Conservation (phyloP, 2,113 vertebrate species). For the Hepsetus odoe region DNA sequence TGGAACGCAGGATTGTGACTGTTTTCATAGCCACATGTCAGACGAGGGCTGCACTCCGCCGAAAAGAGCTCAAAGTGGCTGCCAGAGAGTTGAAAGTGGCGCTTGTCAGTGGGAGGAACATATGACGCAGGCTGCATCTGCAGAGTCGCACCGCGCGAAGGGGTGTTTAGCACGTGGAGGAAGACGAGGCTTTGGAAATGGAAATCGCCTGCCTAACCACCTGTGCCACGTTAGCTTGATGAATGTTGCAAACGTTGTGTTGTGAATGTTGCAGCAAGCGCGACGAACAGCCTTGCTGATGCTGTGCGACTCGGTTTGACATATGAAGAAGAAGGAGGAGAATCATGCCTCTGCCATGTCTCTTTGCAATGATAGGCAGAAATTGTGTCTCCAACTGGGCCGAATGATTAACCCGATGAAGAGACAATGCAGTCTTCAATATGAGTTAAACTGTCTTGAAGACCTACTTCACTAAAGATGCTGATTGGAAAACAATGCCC, state of each 20-base stretch:
- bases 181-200: conserved; percentile 47
- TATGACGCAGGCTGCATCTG: conserved; percentile 51
- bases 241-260: conserved; percentile 32
- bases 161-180: conserved; percentile 43
- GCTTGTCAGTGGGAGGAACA: conserved; percentile 61
- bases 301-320: conserved; percentile 19
- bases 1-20: conserved; percentile 34
- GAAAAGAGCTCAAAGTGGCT: conserved; percentile 66
- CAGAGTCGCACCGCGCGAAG: conserved; percentile 31
- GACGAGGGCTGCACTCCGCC: conserved; percentile 50
- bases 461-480: not conserved
- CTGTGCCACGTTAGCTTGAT: conserved; percentile 38
- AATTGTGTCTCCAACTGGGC: not conserved
- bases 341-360: conserved; percentile 9
- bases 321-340: conserved; percentile 8
- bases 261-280: conserved; percentile 39
- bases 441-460: conserved; percentile 1
- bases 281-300: conserved; percentile 20
- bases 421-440: not conserved
- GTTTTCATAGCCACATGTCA: conserved; percentile 39
- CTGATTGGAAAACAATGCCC: not conserved
- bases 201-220: conserved; percentile 53
- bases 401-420: not conserved
- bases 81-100: conserved; percentile 59
- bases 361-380: not conserved